Evolutionary conservation across 2,888 invertebrate species (phyloP), one percentile per base, ranked within the genome.

Genomic region (Phyto melanocephala): DNA sequence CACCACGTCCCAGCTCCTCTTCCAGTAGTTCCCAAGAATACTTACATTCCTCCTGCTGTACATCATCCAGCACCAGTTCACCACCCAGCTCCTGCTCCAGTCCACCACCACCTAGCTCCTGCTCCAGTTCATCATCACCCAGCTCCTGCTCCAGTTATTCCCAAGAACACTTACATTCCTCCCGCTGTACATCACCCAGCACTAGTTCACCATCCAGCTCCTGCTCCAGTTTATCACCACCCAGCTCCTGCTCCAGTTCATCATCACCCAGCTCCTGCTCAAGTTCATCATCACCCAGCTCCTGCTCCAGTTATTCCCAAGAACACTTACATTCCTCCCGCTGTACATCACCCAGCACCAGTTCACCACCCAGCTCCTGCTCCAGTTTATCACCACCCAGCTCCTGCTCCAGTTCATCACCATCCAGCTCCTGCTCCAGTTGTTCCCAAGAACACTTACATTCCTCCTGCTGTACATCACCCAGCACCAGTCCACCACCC

Each of bases 281-380:
- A 33, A 45, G 33, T 40, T 6, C 52, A 52, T 10, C 62, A 58
- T 5, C 47, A n/a, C 4, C 52, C 40, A 22, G 40, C 56, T 10
- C 54, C 56, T 11, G 60, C 50, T 1, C 60, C 71, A n/a, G 35
- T 33, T 15, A 54, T 37, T 62, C 50, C 58, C 17, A 28, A 70
- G 15, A 56, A 71, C 33, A 72, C 65, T 35, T 81, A 75, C 20
- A 50, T 71, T 42, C 58, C 37, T 15, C 72, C 52, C 2, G 52
- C 11, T 24, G 50, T 22, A 28, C 28, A 28, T 28, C 28, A 28
- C 28, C 6, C 11, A 13, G 22, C 40, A 4, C 13, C 13, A 10
- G 11, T 13, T 2, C 40, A 7, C 15, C 45, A 20, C 6, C 45
- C 0, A 11, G 13, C 52, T n/a, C 50, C 52, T 7, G 56, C 58